Evolutionary conservation across 2,797 vertebrate species (phyloP), one percentile per base, ranked within the genome.

Genomic region (Mus minutoides): DNA sequence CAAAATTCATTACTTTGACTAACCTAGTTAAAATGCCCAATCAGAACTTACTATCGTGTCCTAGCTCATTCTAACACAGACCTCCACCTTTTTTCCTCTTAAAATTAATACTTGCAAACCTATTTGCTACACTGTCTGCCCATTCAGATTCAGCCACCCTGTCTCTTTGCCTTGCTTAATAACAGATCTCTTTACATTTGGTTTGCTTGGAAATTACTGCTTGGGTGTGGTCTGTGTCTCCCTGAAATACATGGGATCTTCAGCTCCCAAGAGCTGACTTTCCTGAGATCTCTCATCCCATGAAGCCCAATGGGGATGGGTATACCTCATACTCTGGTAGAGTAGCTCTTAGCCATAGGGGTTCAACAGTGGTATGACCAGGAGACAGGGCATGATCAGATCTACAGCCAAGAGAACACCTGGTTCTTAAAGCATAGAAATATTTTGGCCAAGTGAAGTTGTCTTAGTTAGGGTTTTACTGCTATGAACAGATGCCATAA

Each of bases 381-480:
- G 7, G 14, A n/a, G 22, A 13, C 21, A 2, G 14, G 22, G 11
- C 67, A 82, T 22, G 11, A 54, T 54, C 67, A 43, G 2, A 31
- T n/a, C 58, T 82, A 37, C 22, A 91, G 60, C 24, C 21, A 91
- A 60, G 73, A 84, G 80, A 82, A 95, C 52, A 40, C 22, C 37
- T n/a, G 34, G 67, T 85, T 88, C 56, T 86, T 82, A 77, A 80
- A 88, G 88, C 86, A 31, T 31, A 93, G n/a, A 60, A 40, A 37
- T 24, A 37, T 71, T 56, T 40, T 88, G 52, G 19, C 31, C 58
- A 64, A 60, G 31, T 64, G 58, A 78, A 60, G 58, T 60, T 60
- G 58, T 60, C 58, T 60, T 60, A 58, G 56, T 58, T 58, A 60
- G 58, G 22, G 7, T 60, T 60, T 60, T 22, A 60, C 21, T 60